Base-by-base conservation (phyloP, 2,113 vertebrate species). In the Ifrita kowaldi region DNA sequence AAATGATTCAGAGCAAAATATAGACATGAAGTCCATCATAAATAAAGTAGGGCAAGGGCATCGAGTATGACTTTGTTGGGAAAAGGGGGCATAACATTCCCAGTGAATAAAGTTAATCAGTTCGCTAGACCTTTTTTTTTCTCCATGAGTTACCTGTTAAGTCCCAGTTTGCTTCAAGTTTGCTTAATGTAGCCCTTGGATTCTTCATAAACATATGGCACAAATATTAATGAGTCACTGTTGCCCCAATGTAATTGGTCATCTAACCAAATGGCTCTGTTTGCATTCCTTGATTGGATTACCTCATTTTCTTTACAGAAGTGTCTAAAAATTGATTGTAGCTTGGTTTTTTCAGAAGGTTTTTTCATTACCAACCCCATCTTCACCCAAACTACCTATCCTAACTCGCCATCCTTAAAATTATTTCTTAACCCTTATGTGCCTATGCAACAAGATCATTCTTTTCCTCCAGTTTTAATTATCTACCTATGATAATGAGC, bases 221-320 rank as follows among this genome's bases (percentile, higher is more conserved):
- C 88, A 96, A 82, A 92, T 96, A 97, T 95, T 97, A 97, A 97
- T 96, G 92, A 96, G 67, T 57, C 86, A 84, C 65, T 87, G 46
- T 92, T 96, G 95, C 83, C 92, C 93, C 93, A 81, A 0, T 82
- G 92, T 92, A 96, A 96, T 96, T 96, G 95, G 95, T 97, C 95
- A 96, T 94, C 89, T 96, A 96, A 96, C 96, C 93, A 96, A 97
- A 96, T 95, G 89, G 74, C 89, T 91, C 64, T 62, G 47, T 93
- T 96, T 96, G 76, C 95, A 96, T 97, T 97, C 90, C 90, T 93
- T 96, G 96, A 96, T 95, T 96, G 88, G 96, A 95, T 96, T 96
- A 89, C 93, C 93, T 97, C 57, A 97, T 96, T 96, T 97, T 96
- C 93, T 90, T 95, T 96, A 92, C 68, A 86, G 95, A 96, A 96